Percentiles rank a stretch among this genome's conserved stretches.
Conservation (phyloP, 2,888 invertebrate species). For the Eupithecia abbreviata region DNA sequence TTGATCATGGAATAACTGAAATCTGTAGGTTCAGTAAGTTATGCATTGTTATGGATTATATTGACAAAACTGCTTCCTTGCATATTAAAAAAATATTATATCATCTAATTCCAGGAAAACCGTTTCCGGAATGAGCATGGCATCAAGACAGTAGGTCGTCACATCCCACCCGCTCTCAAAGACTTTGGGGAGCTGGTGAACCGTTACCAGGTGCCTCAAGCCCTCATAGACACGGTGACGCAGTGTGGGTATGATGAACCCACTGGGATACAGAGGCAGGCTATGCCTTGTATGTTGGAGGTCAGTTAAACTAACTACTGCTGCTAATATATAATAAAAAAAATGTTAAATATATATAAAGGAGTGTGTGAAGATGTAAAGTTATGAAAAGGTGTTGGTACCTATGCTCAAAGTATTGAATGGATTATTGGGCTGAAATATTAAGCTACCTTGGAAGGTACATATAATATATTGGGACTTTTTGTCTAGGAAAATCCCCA, state of each 20-base stretch:
- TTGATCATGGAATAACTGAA: background rate
- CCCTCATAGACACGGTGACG: slow-evolving; percentile 87
- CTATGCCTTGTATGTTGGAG: slow-evolving; percentile 93
- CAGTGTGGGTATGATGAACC: slow-evolving; percentile 89
- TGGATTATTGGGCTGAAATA: no score
- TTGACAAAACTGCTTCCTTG: background rate
- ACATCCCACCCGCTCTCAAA: slow-evolving; percentile 90
- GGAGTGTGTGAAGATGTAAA: no score
- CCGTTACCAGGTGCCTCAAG: slow-evolving; percentile 82
- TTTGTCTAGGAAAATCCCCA: no score
- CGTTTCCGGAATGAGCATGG: slow-evolving; percentile 89
- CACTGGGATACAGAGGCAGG: slow-evolving; percentile 96
- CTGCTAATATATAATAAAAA: no score
- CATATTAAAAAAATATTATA: background rate
- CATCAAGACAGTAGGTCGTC: slow-evolving; percentile 91
- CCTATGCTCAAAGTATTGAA: no score
- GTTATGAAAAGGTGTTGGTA: no score
- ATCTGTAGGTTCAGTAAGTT: background rate
- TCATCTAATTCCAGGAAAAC: slow-evolving; percentile 83
- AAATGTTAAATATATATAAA: no score
- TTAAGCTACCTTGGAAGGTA: no score
- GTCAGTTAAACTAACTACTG: slow-evolving; percentile 63
- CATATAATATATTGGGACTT: no score
- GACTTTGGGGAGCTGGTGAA: slow-evolving; percentile 86
- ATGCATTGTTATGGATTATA: background rate